Evolutionary conservation across 2,888 invertebrate genomes (phyloP), one percentile per base, ranked within the genome.

Genomic region (Euproctis similis): DNA sequence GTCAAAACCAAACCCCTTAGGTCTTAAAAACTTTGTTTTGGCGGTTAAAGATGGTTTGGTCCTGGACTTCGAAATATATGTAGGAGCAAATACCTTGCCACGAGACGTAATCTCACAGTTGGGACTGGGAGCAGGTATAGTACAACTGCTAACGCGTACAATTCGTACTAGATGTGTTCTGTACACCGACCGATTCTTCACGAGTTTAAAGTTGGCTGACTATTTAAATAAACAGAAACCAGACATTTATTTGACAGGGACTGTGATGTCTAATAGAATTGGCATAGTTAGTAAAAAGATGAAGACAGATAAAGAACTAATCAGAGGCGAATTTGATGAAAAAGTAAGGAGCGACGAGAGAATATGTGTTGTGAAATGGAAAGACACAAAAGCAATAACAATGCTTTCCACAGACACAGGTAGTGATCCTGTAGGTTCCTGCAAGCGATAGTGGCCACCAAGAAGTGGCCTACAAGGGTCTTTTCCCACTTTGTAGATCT

Each of bases 1-100:
- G 22, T 18, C 30, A 8, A 59, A 55, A 32, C 54, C 59, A 14
- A 50, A 53, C 28, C 53, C 53, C 19, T 39, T 52, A 12, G 54
- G 56, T 8, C 30, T 62, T 8, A 60, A 59, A 39, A 59, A 53
- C 36, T 56, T 60, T 44, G 55, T 63, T 8, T 8, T 37, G 7
- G 34, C 45, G 14, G 31, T 43, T 4, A 12, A 30, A 28, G 41
- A 44, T 23, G 47, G 47, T 4, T 33, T 47, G 18, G 42, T 46
- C 28, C 16, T 51, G 4, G 46, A 47, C 34, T 51, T 51, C 28
- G 39, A 44, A 16, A 41, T 46, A 8, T 49, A 46, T 44, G 44
- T 34, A 3, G 28, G 28, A 7, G 4, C 8, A 8, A 12, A 28
- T 17, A 28, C 28, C 10, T 8, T 29, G 26, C 24, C 24, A 6